Base-by-base conservation (phyloP, 2,888 invertebrate species). In the Eupithecia subumbrata region DNA sequence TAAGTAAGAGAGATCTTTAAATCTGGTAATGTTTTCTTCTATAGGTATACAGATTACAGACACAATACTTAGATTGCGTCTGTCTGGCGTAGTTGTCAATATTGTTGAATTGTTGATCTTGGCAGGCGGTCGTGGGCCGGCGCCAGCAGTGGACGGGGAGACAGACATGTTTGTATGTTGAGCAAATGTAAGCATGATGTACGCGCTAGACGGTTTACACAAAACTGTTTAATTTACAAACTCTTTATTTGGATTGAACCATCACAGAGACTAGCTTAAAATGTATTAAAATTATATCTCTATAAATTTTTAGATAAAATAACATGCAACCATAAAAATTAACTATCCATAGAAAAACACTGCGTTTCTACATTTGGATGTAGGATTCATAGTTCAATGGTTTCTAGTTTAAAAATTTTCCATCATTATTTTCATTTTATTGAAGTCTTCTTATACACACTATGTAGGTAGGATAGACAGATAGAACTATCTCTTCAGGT, bases 11-110 rank as follows among this genome's bases (percentile, higher is more conserved):
- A n/a, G n/a, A n/a, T n/a, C n/a, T n/a, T n/a, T n/a, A n/a, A n/a
- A n/a, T n/a, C n/a, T n/a, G n/a, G n/a, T n/a, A n/a, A n/a, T n/a
- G n/a, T n/a, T n/a, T n/a, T n/a, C n/a, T n/a, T n/a, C n/a, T n/a
- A n/a, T n/a, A n/a, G n/a, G n/a, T n/a, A n/a, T n/a, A n/a, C n/a
- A n/a, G n/a, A n/a, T n/a, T n/a, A n/a, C n/a, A 25, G 22, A 14
- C 22, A 64, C 34, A 16, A 34, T 64, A 30, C 69, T 70, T 25
- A 71, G 64, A 56, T 48, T 45, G 9, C 37, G 37, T 30, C 25
- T 48, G 79, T 74, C 75, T 70, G 52, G 72, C 73, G 52, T 75
- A 71, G 68, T 75, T 71, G 71, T 76, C 71, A 72, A 70, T 70
- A 63, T 69, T 74, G 72, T 76, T 66, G 73, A 56, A 71, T 75